Percentiles rank a stretch among this genome's conserved stretches.
These are phyloP conservation scores for Leucania comma DNA, from an alignment of 2,888 invertebrate genomes.

Conservation along the genomic window DNA sequence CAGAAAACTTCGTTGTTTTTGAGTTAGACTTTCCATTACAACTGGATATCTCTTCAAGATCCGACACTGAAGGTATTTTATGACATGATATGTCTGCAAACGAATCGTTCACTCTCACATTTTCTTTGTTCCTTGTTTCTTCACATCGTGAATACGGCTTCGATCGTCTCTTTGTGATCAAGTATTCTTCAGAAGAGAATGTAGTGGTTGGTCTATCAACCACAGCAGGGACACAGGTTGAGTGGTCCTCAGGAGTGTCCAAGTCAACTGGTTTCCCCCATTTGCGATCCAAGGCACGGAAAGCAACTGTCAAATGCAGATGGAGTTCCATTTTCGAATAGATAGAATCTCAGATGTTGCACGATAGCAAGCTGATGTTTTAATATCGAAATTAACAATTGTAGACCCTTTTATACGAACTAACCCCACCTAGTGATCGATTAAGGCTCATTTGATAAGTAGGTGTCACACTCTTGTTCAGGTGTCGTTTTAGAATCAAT, in stretches of 20 bases:
- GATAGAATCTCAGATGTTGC: constrained; percentile 9
- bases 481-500: constrained; percentile 1
- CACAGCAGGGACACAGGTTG: constrained; percentile 70
- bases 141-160: constrained; percentile 68
- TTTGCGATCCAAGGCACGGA: constrained; percentile 77
- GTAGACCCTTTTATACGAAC: constrained; percentile 34
- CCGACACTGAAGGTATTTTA: constrained; percentile 64
- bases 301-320: constrained; percentile 77
- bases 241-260: constrained; percentile 66
- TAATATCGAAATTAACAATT: constrained; percentile 30
- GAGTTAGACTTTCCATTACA: constrained; percentile 37
- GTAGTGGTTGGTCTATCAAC: constrained; percentile 73
- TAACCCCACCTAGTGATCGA: constrained; percentile 18
- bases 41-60: constrained; percentile 49
- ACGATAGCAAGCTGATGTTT: not conserved
- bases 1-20: constrained; percentile 44
- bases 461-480: constrained; percentile 27
- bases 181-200: constrained; percentile 79
- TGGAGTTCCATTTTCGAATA: constrained; percentile 77
- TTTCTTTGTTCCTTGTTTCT: constrained; percentile 47
- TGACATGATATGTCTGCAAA: constrained; percentile 75
- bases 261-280: constrained; percentile 79
- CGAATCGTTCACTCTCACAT: constrained; percentile 67
- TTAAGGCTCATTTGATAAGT: constrained; percentile 19
- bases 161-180: constrained; percentile 66